These are phyloP conservation scores for Charanyca ferruginea DNA, from an alignment of 2,888 invertebrate genomes.

Conservation along the genomic window DNA sequence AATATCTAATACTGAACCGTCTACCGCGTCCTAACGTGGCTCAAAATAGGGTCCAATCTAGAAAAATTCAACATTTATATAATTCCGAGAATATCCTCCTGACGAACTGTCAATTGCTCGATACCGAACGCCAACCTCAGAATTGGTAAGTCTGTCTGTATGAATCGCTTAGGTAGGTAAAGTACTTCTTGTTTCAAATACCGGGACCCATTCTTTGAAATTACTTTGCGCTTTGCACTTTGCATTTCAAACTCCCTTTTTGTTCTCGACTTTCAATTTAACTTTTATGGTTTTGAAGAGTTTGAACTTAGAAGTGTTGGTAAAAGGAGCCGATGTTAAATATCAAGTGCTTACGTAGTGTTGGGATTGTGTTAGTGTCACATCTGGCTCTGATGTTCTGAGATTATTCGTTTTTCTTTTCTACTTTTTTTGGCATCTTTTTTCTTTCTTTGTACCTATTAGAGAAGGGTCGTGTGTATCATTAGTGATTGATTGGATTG, in stretches of 20 bases:
- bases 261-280: constrained; percentile 68
- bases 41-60: constrained; percentile 27
- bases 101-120: constrained; percentile 60
- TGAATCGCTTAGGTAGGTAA: constrained; percentile 63
- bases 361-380: constrained; percentile 30
- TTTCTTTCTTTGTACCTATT: constrained; percentile 14
- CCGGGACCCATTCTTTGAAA: constrained; percentile 64
- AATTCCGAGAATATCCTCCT: constrained; percentile 32
- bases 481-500: constrained; percentile 29
- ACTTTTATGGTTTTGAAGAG: constrained; percentile 64
- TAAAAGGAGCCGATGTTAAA: constrained; percentile 24
- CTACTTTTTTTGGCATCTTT: constrained; percentile 5
- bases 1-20: constrained; percentile 11
- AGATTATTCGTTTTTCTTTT: constrained; percentile 16
- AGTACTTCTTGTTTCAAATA: constrained; percentile 69
- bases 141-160: constrained; percentile 50
- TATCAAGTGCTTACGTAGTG: constrained; percentile 27
- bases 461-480: constrained; percentile 23
- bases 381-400: constrained; percentile 11
- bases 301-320: constrained; percentile 39
- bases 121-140: constrained; percentile 45
- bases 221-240: constrained; percentile 70
- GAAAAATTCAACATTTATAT: constrained; percentile 27
- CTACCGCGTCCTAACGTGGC: constrained; percentile 10
- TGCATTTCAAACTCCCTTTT: constrained; percentile 67